Percentiles rank a stretch among this genome's conserved stretches.
These are phyloP conservation scores for Apodemus sylvaticus DNA, from an alignment of 2,113 vertebrate genomes.

Conservation along the genomic window DNA sequence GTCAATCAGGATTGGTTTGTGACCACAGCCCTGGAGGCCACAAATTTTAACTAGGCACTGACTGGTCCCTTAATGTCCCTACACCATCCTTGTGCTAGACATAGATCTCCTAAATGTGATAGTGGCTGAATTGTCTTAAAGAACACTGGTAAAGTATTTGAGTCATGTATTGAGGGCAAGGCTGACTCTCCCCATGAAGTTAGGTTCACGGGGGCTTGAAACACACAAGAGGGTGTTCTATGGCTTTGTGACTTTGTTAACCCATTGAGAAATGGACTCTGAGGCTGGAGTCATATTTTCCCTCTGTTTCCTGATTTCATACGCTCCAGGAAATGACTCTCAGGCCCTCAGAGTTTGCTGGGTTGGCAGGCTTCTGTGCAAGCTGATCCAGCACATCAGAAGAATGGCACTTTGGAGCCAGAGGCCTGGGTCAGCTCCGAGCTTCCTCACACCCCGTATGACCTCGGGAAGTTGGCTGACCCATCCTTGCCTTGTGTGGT, in stretches of 20 bases:
- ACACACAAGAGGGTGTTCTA: not conserved
- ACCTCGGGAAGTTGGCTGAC: not conserved
- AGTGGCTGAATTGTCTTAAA: not conserved
- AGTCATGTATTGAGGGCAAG: not conserved
- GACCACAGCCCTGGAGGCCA: not conserved
- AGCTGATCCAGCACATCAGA: constrained; percentile 18
- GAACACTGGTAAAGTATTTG: not conserved
- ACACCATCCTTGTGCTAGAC: not conserved
- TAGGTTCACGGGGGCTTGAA: not conserved
- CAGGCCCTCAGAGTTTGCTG: constrained; percentile 4
- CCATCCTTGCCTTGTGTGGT: not conserved
- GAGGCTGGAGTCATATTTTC: not conserved
- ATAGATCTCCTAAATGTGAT: not conserved
- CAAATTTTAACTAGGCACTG: not conserved
- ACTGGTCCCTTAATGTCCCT: not conserved
- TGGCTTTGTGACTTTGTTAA: not conserved
- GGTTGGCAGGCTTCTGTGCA: not conserved
- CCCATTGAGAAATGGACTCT: not conserved
- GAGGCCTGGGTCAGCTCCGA: not conserved
- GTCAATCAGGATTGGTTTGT: not conserved
- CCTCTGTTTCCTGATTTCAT: not conserved
- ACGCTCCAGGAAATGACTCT: constrained; percentile 5
- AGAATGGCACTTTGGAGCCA: not conserved
- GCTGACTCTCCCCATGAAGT: not conserved
- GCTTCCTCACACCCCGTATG: not conserved